These are phyloP conservation scores for Nephrocerus scutellatus DNA, from an alignment of 2,888 invertebrate genomes.

Conservation along the genomic window DNA sequence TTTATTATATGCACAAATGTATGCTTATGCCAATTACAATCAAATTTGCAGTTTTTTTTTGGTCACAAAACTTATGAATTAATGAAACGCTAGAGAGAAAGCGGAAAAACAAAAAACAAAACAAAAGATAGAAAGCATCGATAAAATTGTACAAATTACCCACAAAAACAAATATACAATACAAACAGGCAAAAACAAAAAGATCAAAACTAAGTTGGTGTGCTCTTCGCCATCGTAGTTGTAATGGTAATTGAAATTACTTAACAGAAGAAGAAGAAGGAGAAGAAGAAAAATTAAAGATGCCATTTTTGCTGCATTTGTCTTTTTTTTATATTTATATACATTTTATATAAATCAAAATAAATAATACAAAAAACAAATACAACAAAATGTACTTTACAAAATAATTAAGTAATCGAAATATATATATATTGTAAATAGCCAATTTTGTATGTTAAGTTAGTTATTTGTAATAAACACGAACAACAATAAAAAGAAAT, in stretches of 20 bases:
- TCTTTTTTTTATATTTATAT: conserved; percentile 15
- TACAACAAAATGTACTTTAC: not conserved
- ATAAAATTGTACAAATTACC: too few relatives aligned
- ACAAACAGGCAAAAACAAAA: too few relatives aligned
- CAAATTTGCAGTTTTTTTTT: too few relatives aligned
- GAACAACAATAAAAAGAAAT: not conserved
- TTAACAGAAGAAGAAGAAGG: conserved; percentile 8
- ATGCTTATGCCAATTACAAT: too few relatives aligned
- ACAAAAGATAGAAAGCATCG: too few relatives aligned
- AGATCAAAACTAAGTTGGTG: too few relatives aligned
- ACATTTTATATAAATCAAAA: not conserved
- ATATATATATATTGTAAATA: conserved; percentile 2
- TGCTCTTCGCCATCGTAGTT: too few relatives aligned
- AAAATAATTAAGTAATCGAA: not conserved
- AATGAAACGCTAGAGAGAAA: conserved; percentile 22
- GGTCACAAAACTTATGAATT: too few relatives aligned
- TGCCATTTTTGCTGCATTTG: conserved; percentile 6
- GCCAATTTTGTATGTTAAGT: conserved; percentile 5
- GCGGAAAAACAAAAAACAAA: too few relatives aligned
- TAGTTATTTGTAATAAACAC: not conserved
- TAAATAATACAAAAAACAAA: not conserved
- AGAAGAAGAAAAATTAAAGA: conserved; percentile 1
- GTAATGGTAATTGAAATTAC: not conserved
- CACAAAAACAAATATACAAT: conserved; percentile 4
- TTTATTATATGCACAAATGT: not conserved